These are phyloP conservation scores for Prostheceraeus crozeri DNA, from an alignment of 2,888 invertebrate genomes.

Conservation along the genomic window DNA sequence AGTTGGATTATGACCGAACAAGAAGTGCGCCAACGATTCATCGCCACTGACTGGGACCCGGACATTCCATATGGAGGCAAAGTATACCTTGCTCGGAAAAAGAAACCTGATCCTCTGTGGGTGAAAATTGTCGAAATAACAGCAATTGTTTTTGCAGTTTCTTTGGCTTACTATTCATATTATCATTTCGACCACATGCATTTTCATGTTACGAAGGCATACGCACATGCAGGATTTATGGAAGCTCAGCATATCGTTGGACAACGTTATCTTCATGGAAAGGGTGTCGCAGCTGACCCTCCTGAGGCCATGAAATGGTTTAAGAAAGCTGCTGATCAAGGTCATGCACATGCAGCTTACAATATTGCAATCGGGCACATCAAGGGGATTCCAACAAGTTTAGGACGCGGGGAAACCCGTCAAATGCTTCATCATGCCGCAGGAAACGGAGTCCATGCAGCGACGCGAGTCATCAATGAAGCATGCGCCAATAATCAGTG, in stretches of 20 bases:
- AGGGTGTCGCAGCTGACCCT: slow-evolving; percentile 55
- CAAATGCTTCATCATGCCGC: slow-evolving; percentile 57
- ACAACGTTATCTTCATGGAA: slow-evolving; percentile 57
- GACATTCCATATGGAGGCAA: slow-evolving; percentile 57
- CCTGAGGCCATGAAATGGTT: slow-evolving; percentile 59
- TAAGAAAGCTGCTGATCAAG: slow-evolving; percentile 59
- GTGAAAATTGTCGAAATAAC: slow-evolving; percentile 46
- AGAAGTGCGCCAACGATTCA: slow-evolving; percentile 19
- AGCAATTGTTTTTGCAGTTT: slow-evolving; percentile 41
- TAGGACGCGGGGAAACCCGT: slow-evolving; percentile 56
- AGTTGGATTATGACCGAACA: too few relatives aligned
- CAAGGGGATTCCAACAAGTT: slow-evolving; percentile 56
- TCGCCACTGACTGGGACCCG: slow-evolving; percentile 46
- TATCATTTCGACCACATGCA: slow-evolving; percentile 58
- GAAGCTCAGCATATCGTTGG: slow-evolving; percentile 58
- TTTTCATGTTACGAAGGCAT: slow-evolving; percentile 56
- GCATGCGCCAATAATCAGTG: slow-evolving; percentile 51
- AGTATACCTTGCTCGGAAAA: slow-evolving; percentile 56
- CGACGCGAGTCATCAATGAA: slow-evolving; percentile 53
- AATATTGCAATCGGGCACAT: slow-evolving; percentile 60
- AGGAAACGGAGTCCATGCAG: slow-evolving; percentile 56
- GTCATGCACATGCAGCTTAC: slow-evolving; percentile 60
- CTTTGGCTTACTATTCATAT: slow-evolving; percentile 53
- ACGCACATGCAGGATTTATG: slow-evolving; percentile 57
- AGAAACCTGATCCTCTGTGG: slow-evolving; percentile 54